Conservation (phyloP, 2,797 vertebrate genomes). For the Macrochelys suwanniensis region DNA sequence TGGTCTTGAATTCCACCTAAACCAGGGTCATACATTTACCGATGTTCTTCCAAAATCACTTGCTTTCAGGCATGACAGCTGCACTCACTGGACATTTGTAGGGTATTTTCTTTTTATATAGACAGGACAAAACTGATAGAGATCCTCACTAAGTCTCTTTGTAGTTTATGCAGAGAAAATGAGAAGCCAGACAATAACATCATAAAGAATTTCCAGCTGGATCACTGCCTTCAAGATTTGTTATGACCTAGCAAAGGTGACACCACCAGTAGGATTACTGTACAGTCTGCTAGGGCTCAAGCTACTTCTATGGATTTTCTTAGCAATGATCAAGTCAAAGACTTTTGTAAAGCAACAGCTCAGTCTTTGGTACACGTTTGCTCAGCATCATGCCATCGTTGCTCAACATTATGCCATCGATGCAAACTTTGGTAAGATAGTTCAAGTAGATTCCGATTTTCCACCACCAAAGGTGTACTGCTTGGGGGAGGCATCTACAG, state of each 20-base stretch:
- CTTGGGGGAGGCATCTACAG: not conserved
- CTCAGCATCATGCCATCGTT: not conserved
- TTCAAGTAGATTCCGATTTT: not conserved
- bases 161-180: not conserved
- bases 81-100: not conserved
- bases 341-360: not conserved
- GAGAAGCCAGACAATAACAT: not conserved
- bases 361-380: not conserved
- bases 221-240: not conserved
- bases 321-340: not conserved
- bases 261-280: not conserved
- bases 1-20: not conserved
- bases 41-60: not conserved
- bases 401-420: not conserved
- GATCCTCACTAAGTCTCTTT: not conserved
- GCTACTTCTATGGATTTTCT: not conserved
- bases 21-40: not conserved
- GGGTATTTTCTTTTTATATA: not conserved
- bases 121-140: not conserved
- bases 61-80: not conserved
- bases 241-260: not conserved
- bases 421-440: not conserved
- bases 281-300: not conserved
- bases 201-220: not conserved
- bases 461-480: not conserved